phyloP scores from a whole-genome alignment of 2,888 invertebrate genomes.

The Mythimna vitellina region DNA sequence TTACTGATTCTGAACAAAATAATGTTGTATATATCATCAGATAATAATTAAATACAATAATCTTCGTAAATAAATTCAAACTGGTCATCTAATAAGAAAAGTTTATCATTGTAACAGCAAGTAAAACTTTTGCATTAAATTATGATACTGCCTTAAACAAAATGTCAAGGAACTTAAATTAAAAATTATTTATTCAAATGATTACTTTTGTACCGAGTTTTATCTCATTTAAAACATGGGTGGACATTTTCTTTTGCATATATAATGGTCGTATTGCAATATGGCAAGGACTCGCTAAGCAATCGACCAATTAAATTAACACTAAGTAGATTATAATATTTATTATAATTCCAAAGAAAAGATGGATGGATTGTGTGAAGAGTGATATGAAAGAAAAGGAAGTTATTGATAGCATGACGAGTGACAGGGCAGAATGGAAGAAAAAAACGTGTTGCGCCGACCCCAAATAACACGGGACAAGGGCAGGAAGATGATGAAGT shows the following conservation, averaged over 20 bases:
- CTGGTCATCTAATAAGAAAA: constrained; percentile 42
- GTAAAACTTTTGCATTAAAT: constrained; percentile 30
- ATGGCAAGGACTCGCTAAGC: background rate
- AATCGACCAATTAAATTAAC: background rate
- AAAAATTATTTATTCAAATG: constrained; percentile 30
- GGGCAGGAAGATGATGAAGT: too few species aligned
- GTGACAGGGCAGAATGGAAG: too few species aligned
- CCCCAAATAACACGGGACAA: too few species aligned
- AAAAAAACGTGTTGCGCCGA: too few species aligned
- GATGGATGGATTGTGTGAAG: too few species aligned
- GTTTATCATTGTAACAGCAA: constrained; percentile 28
- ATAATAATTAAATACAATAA: constrained; percentile 28
- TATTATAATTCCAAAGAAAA: too few species aligned
- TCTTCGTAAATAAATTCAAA: constrained; percentile 33
- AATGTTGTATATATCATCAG: too few species aligned
- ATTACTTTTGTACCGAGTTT: constrained; percentile 10
- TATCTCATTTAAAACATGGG: background rate
- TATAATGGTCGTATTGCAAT: background rate
- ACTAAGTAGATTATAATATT: too few species aligned
- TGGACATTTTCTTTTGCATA: background rate
- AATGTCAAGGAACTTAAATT: constrained; percentile 57
- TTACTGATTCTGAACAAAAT: too few species aligned
- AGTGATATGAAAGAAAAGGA: too few species aligned
- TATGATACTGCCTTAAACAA: constrained; percentile 10
- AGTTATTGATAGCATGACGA: too few species aligned